Conservation (phyloP, 2,113 vertebrate species). For the Amphiprion percula region DNA sequence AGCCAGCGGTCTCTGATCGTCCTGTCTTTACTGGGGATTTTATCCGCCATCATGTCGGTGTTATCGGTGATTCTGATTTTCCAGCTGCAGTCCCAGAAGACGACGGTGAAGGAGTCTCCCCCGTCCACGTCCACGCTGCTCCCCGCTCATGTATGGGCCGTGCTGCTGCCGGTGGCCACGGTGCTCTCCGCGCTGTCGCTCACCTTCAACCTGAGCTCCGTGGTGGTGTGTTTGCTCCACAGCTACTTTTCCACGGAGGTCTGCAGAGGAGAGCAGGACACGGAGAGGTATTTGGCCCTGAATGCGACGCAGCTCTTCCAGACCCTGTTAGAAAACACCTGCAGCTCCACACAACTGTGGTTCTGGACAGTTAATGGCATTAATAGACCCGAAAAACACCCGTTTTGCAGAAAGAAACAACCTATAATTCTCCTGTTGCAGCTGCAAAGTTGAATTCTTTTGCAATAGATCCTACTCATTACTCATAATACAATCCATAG, state of each 20-base stretch:
- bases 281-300: slow-evolving; percentile 82
- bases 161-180: slow-evolving; percentile 85
- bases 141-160: slow-evolving; percentile 70
- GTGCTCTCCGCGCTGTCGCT: slow-evolving; percentile 89
- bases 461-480: too few species aligned
- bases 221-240: slow-evolving; percentile 89
- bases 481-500: too few species aligned
- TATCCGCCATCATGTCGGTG: slow-evolving; percentile 88
- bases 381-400: neutral
- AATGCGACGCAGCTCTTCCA: neutral
- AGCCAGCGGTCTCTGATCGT: slow-evolving; percentile 86
- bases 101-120: slow-evolving; percentile 61
- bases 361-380: slow-evolving; percentile 20
- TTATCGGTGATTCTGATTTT: slow-evolving; percentile 90
- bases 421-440: too few species aligned
- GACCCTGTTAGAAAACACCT: slow-evolving; percentile 10
- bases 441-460: too few species aligned
- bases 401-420: too few species aligned
- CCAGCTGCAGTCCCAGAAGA: slow-evolving; percentile 86
- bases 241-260: slow-evolving; percentile 88
- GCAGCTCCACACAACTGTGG: neutral
- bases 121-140: slow-evolving; percentile 55
- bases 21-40: slow-evolving; percentile 85
- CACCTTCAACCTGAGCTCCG: slow-evolving; percentile 86
- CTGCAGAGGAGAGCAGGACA: slow-evolving; percentile 82